phyloP scores from a whole-genome alignment of 2,888 invertebrate species.

The Hololepta plana region DNA sequence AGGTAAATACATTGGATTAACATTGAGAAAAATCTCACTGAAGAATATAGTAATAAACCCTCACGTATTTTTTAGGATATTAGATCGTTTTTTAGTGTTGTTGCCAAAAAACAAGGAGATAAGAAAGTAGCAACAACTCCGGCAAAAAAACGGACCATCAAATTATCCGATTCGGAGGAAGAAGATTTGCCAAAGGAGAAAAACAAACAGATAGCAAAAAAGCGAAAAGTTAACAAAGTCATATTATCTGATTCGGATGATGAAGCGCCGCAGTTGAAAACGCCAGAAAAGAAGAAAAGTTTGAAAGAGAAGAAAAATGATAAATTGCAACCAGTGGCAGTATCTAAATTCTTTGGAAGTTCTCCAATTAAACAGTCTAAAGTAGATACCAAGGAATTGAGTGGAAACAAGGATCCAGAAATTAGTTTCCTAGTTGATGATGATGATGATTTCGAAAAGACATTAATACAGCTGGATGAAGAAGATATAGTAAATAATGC shows the following conservation, averaged over 20 bases:
- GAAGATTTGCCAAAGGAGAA: conserved; percentile 28
- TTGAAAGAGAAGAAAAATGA: conserved; percentile 19
- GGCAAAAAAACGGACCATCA: conserved; percentile 23
- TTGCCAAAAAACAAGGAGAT: conserved; percentile 16
- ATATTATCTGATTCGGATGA: conserved; percentile 16
- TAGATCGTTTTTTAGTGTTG: conserved; percentile 35
- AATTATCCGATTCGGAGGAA: conserved; percentile 33
- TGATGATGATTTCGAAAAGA: conserved; percentile 18
- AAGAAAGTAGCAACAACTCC: conserved; percentile 11
- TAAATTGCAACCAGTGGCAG: too few species aligned
- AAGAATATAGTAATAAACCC: too few species aligned
- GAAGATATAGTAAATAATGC: too few species aligned
- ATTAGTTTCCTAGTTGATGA: conserved; percentile 20
- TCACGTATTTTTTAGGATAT: conserved; percentile 46
- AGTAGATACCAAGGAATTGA: too few species aligned
- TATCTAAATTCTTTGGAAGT: too few species aligned
- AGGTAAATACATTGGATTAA: too few species aligned
- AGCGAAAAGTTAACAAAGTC: conserved; percentile 13
- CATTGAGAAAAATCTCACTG: too few species aligned
- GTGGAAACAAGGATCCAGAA: too few species aligned
- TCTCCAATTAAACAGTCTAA: too few species aligned
- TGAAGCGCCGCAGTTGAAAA: conserved; percentile 9
- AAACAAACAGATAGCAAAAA: conserved; percentile 15
- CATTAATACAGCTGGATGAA: too few species aligned
- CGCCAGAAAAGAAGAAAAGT: conserved; percentile 13